Conservation (phyloP, 1,140 invertebrate species). For the Drosophila nannoptera region DNA sequence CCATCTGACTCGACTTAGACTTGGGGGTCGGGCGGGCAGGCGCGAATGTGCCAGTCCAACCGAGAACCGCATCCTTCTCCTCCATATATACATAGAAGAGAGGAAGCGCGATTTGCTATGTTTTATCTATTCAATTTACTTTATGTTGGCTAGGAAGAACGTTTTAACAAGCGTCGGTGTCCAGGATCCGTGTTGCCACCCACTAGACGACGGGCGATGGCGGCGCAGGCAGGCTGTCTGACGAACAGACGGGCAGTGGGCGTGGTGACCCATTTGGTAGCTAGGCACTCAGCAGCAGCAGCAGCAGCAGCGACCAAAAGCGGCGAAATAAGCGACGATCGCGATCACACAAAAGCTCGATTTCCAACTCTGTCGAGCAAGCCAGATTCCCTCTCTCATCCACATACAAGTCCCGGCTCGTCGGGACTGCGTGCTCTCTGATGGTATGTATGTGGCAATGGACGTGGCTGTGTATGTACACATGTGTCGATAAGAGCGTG, state of each 20-base stretch:
- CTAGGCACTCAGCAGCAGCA: conserved; percentile 65
- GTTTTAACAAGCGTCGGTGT: conserved; percentile 63
- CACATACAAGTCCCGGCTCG: conserved; percentile 12
- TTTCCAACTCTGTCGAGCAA: neutral
- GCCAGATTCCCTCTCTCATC: neutral
- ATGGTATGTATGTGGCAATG: conserved; percentile 14
- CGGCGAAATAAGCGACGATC: conserved; percentile 16
- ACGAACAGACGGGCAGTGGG: conserved; percentile 40
- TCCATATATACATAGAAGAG: conserved; percentile 11
- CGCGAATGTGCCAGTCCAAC: conserved; percentile 35
- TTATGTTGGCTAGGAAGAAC: conserved; percentile 28
- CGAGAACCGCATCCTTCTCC: conserved; percentile 32
- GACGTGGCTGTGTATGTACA: conserved; percentile 20
- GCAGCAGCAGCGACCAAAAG: conserved; percentile 27
- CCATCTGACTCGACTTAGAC: conserved; percentile 49
- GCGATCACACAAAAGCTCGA: conserved; percentile 20
- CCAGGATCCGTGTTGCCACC: conserved; percentile 60
- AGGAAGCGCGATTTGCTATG: conserved; percentile 17
- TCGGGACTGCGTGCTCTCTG: conserved; percentile 33
- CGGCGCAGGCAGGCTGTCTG: conserved; percentile 50
- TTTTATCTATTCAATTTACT: neutral
- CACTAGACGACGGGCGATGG: conserved; percentile 46
- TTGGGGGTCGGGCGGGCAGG: conserved; percentile 16
- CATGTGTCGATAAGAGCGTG: conserved; percentile 15
- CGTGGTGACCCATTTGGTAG: conserved; percentile 47